Conservation (phyloP, 2,797 vertebrate species). For the Enteromius paludinosus region DNA sequence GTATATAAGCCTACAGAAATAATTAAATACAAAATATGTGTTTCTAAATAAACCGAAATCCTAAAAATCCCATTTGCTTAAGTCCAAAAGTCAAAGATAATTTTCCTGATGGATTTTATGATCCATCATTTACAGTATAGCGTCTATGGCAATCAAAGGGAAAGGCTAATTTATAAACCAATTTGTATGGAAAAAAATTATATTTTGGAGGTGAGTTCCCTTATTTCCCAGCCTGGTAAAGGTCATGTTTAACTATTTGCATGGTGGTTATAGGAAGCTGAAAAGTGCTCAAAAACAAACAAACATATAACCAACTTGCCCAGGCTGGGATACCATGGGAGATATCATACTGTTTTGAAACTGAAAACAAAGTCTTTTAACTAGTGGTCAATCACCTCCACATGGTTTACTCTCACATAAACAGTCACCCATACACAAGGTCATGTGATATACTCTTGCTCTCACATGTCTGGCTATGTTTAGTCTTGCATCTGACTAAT, state of each 20-base stretch:
- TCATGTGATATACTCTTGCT: conserved; percentile 50
- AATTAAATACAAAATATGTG: not conserved
- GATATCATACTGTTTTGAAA: not conserved
- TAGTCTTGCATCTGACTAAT: conserved; percentile 36
- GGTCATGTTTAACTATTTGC: not conserved
- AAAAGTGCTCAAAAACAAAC: not conserved
- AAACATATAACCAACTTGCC: not conserved
- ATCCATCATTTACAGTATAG: not conserved
- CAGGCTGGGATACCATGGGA: not conserved
- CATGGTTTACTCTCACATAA: not conserved
- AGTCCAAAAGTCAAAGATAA: not conserved
- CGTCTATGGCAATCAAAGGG: not conserved
- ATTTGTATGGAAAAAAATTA: not conserved
- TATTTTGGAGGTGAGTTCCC: not conserved
- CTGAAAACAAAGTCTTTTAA: not conserved
- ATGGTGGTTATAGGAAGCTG: not conserved
- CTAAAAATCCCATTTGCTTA: not conserved
- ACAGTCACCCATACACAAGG: not conserved
- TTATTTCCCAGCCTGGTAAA: not conserved
- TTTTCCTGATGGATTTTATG: not conserved
- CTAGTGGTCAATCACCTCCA: not conserved
- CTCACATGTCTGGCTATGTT: conserved; percentile 49
- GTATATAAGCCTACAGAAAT: conserved; percentile 7
- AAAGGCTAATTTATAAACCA: not conserved
- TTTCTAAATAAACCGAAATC: not conserved